Base-by-base conservation (phyloP, 2,888 invertebrate genomes). In the Spodoptera picta region DNA sequence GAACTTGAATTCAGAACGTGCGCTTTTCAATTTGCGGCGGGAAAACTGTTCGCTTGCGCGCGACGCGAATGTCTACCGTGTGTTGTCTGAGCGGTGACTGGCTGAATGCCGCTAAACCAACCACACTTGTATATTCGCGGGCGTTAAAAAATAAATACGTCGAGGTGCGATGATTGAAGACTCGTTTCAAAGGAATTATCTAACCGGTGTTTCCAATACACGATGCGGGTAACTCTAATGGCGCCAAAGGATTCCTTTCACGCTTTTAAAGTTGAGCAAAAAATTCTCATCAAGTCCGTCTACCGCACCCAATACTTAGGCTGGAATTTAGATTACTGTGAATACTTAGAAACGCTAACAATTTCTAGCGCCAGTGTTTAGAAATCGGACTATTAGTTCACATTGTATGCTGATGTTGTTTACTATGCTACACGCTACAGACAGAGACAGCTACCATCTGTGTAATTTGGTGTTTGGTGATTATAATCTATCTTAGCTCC, bases 121-220 rank as follows among this genome's bases (percentile, higher is more conserved):
- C 79, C 75, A 86, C 86, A 84, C 88, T 88, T 89, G 90, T 93
- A 92, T 92, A 91, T 93, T 92, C 91, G 90, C 91, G 82, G 87
- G 86, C 89, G 91, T 90, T 89, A 90, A 92, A 93, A 93, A 93
- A 92, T 91, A 92, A 89, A 90, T 84, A 88, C 88, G 75, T 80
- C 80, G 86, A 90, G 89, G 88, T 88, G 87, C 84, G 91, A 90
- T 89, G 91, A 91, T 90, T 90, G 90, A 90, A 90, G 89, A 87
- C 86, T 86, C 81, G 84, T 84, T 90, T 88, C 84, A 84, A 84
- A 86, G 88, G 80, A 88, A 87, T 92, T 92, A 92, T 90, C 87
- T 90, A 90, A 90, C 84, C 75, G 68, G 72, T 72, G 73, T 78
- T 81, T 79, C 78, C 72, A 79, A 77, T 65, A 70, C 61, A 60